Evolutionary conservation across 2,113 vertebrate species (phyloP).

Genomic region (Pitta sordida): DNA sequence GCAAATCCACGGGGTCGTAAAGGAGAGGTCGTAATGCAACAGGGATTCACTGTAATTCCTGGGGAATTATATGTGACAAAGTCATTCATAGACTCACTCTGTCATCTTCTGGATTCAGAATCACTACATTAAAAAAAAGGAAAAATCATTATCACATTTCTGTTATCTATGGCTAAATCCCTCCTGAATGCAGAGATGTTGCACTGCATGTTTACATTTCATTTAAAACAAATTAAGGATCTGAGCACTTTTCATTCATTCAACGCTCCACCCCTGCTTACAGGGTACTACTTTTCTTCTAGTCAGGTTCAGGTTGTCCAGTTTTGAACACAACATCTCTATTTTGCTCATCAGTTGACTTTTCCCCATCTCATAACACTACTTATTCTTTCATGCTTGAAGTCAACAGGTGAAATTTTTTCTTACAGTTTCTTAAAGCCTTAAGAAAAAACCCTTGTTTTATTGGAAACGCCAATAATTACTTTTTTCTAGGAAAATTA

Average conservation of each 20-base stretch:
- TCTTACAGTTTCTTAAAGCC: not conserved
- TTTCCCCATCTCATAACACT: not conserved
- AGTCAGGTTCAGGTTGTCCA: not conserved
- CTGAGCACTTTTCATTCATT: not conserved
- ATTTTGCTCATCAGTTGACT: not conserved
- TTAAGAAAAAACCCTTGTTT: conserved; percentile 15
- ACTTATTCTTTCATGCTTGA: not conserved
- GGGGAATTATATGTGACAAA: not conserved
- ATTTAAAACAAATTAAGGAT: not conserved
- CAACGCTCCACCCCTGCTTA: not conserved
- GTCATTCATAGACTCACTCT: not conserved
- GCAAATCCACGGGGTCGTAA: too few relatives aligned
- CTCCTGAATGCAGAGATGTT: not conserved
- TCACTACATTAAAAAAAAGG: not conserved
- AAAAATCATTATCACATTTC: not conserved
- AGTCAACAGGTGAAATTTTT: not conserved
- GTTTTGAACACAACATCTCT: not conserved
- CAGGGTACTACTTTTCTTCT: not conserved
- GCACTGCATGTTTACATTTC: not conserved
- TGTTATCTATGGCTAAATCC: not conserved
- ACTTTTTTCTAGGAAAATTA: not conserved
- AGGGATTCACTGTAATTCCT: not conserved
- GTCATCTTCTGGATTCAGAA: not conserved
- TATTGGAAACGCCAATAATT: not conserved
- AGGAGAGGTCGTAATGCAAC: too few relatives aligned